phyloP scores from a whole-genome alignment of 1,140 invertebrate genomes.

The Pseudomyrmex pallidus region DNA sequence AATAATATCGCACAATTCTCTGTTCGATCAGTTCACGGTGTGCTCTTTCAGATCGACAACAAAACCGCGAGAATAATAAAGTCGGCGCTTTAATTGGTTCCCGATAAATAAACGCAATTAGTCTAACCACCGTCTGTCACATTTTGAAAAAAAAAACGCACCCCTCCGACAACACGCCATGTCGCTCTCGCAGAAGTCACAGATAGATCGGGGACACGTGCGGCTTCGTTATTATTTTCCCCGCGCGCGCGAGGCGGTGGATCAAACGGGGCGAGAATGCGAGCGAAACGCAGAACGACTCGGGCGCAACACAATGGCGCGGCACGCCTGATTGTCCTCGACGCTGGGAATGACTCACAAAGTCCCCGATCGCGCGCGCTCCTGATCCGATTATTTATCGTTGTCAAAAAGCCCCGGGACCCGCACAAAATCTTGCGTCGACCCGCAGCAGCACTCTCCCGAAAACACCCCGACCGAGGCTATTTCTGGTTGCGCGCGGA shows the following conservation, averaged over 20 bases:
- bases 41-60: too few species aligned
- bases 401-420: constrained; percentile 78
- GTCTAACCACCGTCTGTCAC: constrained; percentile 37
- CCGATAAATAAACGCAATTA: constrained; percentile 50
- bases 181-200: constrained; percentile 42
- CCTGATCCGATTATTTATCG: constrained; percentile 82
- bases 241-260: constrained; percentile 6
- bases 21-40: background rate
- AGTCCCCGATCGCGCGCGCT: constrained; percentile 75
- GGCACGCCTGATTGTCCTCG: constrained; percentile 68
- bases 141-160: constrained; percentile 7
- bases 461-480: background rate
- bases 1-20: background rate
- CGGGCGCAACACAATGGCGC: constrained; percentile 61
- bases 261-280: constrained; percentile 69
- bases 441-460: background rate
- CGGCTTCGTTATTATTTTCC: constrained; percentile 67
- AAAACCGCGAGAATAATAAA: too few species aligned
- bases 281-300: constrained; percentile 56
- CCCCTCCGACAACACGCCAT: constrained; percentile 22
- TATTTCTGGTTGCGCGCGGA: constrained; percentile 45
- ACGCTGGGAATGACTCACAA: constrained; percentile 73
- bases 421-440: constrained; percentile 23
- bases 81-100: constrained; percentile 14
- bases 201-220: constrained; percentile 72